phyloP scores from a whole-genome alignment of 2,113 vertebrate genomes.

The Podarcis muralis region DNA sequence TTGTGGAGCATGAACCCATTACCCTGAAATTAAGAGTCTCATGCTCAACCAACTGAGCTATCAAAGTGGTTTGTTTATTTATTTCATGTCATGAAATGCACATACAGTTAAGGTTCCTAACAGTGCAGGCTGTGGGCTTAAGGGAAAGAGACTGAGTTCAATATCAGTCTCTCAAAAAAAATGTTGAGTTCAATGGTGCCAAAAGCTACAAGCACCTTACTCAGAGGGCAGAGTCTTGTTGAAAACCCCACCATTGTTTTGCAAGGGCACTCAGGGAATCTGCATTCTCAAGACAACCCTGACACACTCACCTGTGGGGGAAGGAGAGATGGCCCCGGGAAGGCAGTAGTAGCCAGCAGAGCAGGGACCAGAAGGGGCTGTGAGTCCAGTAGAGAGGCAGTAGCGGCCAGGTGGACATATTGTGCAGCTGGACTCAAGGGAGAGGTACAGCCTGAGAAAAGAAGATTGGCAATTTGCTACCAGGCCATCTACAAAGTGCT shows the following conservation, averaged over 20 bases:
- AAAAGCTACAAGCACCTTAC: not conserved
- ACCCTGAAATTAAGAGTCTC: too few relatives aligned
- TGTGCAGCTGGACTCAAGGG: constrained; percentile 75
- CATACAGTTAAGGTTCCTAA: not conserved
- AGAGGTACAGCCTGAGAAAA: constrained; percentile 77
- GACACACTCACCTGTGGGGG: constrained; percentile 46
- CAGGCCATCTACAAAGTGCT: too few relatives aligned
- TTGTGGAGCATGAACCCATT: too few relatives aligned
- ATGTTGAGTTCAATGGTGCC: not conserved
- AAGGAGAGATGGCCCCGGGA: constrained; percentile 73
- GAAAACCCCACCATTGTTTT: not conserved
- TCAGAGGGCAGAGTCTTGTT: not conserved
- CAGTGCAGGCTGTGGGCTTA: not conserved
- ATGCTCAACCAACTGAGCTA: too few relatives aligned
- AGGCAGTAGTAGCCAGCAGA: constrained; percentile 86
- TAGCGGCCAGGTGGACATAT: constrained; percentile 82
- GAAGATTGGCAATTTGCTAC: not conserved
- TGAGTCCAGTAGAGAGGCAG: constrained; percentile 81
- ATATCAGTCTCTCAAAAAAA: too few relatives aligned
- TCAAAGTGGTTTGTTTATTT: too few relatives aligned
- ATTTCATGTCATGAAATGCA: too few relatives aligned
- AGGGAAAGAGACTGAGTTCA: too few relatives aligned
- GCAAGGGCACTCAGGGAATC: not conserved
- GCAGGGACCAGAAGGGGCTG: constrained; percentile 83
- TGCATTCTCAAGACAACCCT: not conserved